Conservation (phyloP, 2,888 invertebrate species). For the Stegana nigrithorax region DNA sequence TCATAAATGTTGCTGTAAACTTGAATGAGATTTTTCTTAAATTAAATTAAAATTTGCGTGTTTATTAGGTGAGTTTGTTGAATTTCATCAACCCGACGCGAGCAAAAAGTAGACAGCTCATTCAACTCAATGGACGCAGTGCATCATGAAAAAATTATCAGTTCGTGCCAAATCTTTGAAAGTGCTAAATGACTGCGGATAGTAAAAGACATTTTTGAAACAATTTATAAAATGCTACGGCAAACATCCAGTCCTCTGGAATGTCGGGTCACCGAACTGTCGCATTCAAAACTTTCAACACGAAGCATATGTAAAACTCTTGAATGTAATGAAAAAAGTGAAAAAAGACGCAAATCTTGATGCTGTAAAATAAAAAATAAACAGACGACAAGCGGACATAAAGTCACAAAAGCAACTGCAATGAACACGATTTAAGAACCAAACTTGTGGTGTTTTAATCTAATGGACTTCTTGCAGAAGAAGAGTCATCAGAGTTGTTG, state of each 20-base stretch:
- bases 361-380: not conserved
- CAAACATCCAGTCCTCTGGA: not conserved
- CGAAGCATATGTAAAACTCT: not conserved
- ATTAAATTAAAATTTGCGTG: too few relatives aligned
- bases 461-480: not conserved
- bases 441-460: not conserved
- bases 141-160: too few relatives aligned
- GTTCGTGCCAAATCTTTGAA: too few relatives aligned
- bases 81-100: too few relatives aligned
- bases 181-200: not conserved
- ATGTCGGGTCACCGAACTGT: not conserved
- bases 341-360: not conserved
- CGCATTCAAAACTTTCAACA: not conserved
- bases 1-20: too few relatives aligned
- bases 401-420: not conserved
- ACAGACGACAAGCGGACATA: not conserved
- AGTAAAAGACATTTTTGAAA: not conserved
- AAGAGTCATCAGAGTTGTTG: too few relatives aligned
- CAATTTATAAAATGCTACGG: not conserved
- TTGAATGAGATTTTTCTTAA: too few relatives aligned
- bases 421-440: not conserved
- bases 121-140: too few relatives aligned
- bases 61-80: too few relatives aligned
- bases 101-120: too few relatives aligned
- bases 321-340: not conserved